Evolutionary conservation across 2,888 invertebrate genomes (phyloP), one percentile per base, ranked within the genome.

Genomic region (Aproaerema taeniolella): DNA sequence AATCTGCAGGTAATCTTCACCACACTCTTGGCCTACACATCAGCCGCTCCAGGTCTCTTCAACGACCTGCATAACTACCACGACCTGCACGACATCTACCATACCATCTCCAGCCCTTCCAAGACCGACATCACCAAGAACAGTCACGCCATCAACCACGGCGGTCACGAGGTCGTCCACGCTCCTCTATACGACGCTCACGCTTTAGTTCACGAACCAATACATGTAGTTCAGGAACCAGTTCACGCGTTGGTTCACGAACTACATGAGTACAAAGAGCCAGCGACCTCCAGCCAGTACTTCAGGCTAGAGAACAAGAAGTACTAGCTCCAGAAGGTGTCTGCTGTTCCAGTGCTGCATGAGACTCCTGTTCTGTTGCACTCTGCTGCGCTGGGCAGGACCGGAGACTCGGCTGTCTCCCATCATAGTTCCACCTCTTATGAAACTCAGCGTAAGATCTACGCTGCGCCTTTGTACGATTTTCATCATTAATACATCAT

Each of bases 341-440:
- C 20, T 20, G 54, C 64, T 8, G 58, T 64, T 2, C 46, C 63
- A 17, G 40, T 58, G 8, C 43, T 59, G 10, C 35, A 20, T 11
- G 35, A 20, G 64, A 4, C 60, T n/a, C 6, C 26, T 20, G 8
- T 8, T n/a, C n/a, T n/a, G 32, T 28, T 66, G 34, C 62, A 69
- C 9, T 57, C 71, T 0, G 68, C 74, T 0, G 41, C 70, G 1
- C 48, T 67, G 1, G 41, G 58, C 29, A 71, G 67, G 48, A 58
- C 65, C 37, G 74, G 74, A 1, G 77, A 83, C 63, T 73, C 88
- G 34, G 73, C 81, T 9, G 60, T 89, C 50, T 68, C 87, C 50
- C 76, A 89, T 59, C 75, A 88, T 59, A 81, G 89, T 67, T 73
- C 85, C 31, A 67, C 88, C 44, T 74, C 88, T 34, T 73, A 76